Conservation (phyloP, 2,113 vertebrate genomes). For the Oceanodroma tethys region DNA sequence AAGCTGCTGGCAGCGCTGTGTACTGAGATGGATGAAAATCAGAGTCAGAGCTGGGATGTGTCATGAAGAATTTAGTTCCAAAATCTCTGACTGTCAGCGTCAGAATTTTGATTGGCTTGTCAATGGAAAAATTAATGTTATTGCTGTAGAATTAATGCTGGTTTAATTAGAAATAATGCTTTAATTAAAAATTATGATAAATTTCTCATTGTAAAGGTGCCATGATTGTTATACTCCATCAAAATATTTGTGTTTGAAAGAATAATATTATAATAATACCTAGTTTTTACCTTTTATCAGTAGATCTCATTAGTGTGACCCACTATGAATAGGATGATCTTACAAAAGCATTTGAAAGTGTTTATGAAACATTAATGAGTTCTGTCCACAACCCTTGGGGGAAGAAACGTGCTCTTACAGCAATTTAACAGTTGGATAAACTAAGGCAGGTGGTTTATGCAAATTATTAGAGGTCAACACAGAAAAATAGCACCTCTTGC, state of each 20-base stretch:
- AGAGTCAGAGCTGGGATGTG: not conserved
- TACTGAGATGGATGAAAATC: not conserved
- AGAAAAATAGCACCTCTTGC: not conserved
- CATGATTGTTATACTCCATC: not conserved
- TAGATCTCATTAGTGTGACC: not conserved
- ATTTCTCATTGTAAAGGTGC: not conserved
- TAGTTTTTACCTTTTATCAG: not conserved
- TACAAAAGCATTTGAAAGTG: constrained; percentile 11
- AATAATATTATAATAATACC: not conserved
- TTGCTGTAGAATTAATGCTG: not conserved
- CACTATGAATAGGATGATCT: not conserved
- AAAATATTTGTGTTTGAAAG: constrained; percentile 10
- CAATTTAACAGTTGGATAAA: constrained; percentile 39
- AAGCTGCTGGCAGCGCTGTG: not conserved
- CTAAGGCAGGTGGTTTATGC: not conserved
- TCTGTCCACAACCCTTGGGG: not conserved
- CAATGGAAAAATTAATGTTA: not conserved
- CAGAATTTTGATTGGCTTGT: not conserved
- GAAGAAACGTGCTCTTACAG: not conserved
- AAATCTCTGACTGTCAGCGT: not conserved
- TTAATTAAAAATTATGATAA: not conserved
- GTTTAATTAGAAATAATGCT: not conserved
- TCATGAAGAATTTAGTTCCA: not conserved
- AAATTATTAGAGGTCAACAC: constrained; percentile 7
- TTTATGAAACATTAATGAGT: constrained; percentile 46